Base-by-base conservation (phyloP, 2,797 vertebrate species). In the Momotus momota region DNA sequence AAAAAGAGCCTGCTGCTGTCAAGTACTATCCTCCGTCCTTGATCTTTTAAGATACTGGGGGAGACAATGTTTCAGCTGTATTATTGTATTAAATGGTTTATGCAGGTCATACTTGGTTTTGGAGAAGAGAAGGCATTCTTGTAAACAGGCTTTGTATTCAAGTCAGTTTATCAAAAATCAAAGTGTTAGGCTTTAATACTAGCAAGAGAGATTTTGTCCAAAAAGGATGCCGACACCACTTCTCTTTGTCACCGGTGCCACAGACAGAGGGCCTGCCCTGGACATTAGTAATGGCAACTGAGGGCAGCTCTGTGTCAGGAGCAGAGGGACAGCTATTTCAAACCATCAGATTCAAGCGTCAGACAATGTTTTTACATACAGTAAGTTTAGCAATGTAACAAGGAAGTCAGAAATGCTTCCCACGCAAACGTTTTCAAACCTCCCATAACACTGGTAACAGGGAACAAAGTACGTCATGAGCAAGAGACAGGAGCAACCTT, bases 201-300 rank as follows among this genome's bases (percentile, higher is more conserved):
- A 52, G 14, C 41, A 31, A n/a, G 55, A 43, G 66, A 61, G 22
- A 26, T 29, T 54, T 41, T 2, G 2, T 73, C 15, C 11, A 4
- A 55, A 62, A 80, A 29, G 13, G 6, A 4, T 72, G 35, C 40
- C 6, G 19, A 5, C 15, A 12, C 26, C 33, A 10, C 10, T 61
- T 20, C 2, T 26, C 4, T 41, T 75, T 58, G 71, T 8, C 26
- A 74, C n/a, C 22, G 25, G 0, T 1, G 0, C 45, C 0, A 0
- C 8, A 54, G 51, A 12, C 8, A 22, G 45, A 33, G 52, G 14
- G 31, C 33, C 40, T 74, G 31, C 31, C 46, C 54, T 85, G 57
- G 52, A 18, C 7, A 3, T 57, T 33, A n/a, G 5, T 51, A 2
- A 4, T 2, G 7, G 9, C 41, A 23, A 12, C 6, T n/a, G 31